These are phyloP conservation scores for Barbus barbus DNA, from an alignment of 2,113 vertebrate genomes.

Conservation along the genomic window DNA sequence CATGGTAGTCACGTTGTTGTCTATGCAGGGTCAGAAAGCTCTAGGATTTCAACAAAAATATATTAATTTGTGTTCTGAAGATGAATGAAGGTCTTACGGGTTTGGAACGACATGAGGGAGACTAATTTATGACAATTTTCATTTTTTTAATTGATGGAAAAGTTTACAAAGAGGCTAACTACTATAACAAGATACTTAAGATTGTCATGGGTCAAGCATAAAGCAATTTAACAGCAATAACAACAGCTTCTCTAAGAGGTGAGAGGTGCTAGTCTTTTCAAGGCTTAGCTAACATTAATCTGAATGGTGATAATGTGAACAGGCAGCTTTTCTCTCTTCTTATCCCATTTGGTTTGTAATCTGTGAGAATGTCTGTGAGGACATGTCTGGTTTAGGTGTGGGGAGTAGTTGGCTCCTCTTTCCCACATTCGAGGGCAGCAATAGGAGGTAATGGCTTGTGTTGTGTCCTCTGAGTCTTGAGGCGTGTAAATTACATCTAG, in stretches of 20 bases:
- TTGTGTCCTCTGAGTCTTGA: constrained; percentile 35
- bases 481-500: constrained; percentile 76
- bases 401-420: constrained; percentile 56
- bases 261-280: constrained; percentile 15
- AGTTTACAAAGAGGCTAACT: neutral
- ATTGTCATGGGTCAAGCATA: neutral
- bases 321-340: constrained; percentile 20
- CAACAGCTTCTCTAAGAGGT: neutral
- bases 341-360: constrained; percentile 17
- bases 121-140: too few relatives aligned
- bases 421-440: constrained; percentile 58
- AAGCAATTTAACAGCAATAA: constrained; percentile 5
- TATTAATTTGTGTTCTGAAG: too few relatives aligned
- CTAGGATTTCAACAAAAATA: too few relatives aligned
- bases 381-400: constrained; percentile 16
- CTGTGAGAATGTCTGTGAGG: constrained; percentile 37
- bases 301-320: constrained; percentile 49
- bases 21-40: too few relatives aligned
- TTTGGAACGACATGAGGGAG: too few relatives aligned
- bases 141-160: neutral
- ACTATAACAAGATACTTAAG: neutral
- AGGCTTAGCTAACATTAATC: constrained; percentile 36
- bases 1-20: too few relatives aligned
- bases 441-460: constrained; percentile 64
- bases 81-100: too few relatives aligned